Evolutionary conservation across 2,888 invertebrate genomes (phyloP).

Genomic region (Plebejus anna): DNA sequence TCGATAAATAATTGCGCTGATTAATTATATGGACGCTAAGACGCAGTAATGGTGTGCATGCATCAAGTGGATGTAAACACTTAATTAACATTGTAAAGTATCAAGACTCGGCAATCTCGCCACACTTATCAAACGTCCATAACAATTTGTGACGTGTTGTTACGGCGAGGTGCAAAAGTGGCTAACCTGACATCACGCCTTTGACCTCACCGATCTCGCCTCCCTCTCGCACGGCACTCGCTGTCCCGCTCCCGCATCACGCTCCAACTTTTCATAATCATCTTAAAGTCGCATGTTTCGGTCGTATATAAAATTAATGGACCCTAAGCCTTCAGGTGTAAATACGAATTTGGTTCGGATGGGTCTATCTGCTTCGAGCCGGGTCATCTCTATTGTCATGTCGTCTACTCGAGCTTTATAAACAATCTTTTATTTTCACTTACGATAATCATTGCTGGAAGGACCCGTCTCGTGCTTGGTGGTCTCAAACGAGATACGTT

Average conservation of each 20-base stretch:
- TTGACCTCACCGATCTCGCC: slow-evolving; percentile 66
- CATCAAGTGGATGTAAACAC: slow-evolving; percentile 60
- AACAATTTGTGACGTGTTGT: slow-evolving; percentile 81
- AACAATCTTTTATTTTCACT: slow-evolving; percentile 79
- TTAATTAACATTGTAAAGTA: slow-evolving; percentile 78
- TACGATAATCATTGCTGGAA: slow-evolving; percentile 73
- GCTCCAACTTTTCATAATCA: slow-evolving; percentile 77
- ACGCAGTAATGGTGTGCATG: slow-evolving; percentile 26
- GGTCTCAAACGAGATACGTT: slow-evolving; percentile 75
- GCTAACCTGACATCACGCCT: slow-evolving; percentile 81
- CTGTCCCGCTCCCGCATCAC: slow-evolving; percentile 71
- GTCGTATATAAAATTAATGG: slow-evolving; percentile 70
- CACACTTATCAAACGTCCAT: slow-evolving; percentile 80
- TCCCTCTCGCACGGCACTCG: slow-evolving; percentile 54
- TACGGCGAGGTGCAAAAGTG: slow-evolving; percentile 81
- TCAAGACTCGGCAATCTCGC: slow-evolving; percentile 73
- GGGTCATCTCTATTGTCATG: slow-evolving; percentile 76
- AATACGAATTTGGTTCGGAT: slow-evolving; percentile 66
- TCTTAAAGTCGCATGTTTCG: slow-evolving; percentile 76
- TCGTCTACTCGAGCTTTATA: slow-evolving; percentile 75
- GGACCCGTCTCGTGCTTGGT: slow-evolving; percentile 74
- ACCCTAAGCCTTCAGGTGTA: slow-evolving; percentile 68
- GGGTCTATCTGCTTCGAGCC: slow-evolving; percentile 42
- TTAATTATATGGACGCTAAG: slow-evolving; percentile 29
- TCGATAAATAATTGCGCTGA: slow-evolving; percentile 19